These are phyloP conservation scores for Apteryx mantelli DNA, from an alignment of 2,113 vertebrate species.

Conservation along the genomic window DNA sequence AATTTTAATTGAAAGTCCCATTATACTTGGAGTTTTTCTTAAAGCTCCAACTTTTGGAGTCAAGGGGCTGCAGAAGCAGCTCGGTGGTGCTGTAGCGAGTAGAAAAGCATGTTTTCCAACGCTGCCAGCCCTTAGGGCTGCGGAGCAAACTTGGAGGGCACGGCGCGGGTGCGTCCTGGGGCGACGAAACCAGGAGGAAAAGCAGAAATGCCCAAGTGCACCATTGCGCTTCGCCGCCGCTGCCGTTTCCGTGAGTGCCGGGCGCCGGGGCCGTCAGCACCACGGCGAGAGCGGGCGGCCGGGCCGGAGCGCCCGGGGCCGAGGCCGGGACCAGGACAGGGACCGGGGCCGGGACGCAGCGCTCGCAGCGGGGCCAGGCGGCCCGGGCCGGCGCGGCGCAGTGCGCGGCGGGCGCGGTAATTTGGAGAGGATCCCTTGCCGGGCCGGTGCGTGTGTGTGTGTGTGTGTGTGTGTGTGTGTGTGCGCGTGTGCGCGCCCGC, in stretches of 20 bases:
- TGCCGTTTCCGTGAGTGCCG: too few relatives aligned
- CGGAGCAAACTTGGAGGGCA: too few relatives aligned
- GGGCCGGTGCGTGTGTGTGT: too few relatives aligned
- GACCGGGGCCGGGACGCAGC: background rate
- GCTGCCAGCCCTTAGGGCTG: background rate
- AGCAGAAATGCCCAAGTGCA: background rate
- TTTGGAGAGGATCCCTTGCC: too few relatives aligned
- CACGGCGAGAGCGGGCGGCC: too few relatives aligned
- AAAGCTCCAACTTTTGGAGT: background rate
- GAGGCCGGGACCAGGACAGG: background rate
- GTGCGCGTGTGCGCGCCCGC: too few relatives aligned
- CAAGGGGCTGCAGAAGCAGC: background rate
- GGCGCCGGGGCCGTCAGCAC: background rate
- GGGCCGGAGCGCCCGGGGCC: background rate
- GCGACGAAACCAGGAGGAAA: fast-evolving
- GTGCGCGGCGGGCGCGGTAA: too few relatives aligned
- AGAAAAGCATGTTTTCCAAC: background rate
- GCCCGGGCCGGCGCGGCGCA: too few relatives aligned
- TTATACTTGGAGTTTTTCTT: background rate
- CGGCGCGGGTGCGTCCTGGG: background rate
- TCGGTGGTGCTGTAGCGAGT: background rate
- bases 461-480: too few relatives aligned
- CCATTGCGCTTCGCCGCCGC: too few relatives aligned
- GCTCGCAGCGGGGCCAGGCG: too few relatives aligned
- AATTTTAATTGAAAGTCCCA: background rate